Percentiles rank a stretch among this genome's conserved stretches.
phyloP scores from a whole-genome alignment of 2,797 vertebrate genomes.

The Falco columbarius region DNA sequence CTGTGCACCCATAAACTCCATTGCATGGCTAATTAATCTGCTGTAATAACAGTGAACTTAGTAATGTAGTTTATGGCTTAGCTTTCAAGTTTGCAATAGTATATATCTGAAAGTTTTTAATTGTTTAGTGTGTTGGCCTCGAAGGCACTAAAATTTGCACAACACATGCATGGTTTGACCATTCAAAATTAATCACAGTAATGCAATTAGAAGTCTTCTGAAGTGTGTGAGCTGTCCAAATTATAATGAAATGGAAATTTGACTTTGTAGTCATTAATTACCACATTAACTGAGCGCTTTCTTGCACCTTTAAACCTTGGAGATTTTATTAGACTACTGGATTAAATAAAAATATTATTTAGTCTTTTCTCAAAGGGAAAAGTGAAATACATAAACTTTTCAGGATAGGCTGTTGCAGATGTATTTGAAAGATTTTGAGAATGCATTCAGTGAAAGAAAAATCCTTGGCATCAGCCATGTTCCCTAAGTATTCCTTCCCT shows the following conservation, averaged over 20 bases:
- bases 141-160: neutral
- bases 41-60: neutral
- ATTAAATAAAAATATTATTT: conserved; percentile 4
- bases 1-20: neutral
- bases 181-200: neutral
- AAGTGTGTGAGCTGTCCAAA: conserved; percentile 3
- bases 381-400: neutral
- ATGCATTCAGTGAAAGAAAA: neutral
- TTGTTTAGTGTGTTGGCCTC: neutral
- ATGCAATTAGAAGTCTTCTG: conserved; percentile 5
- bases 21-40: neutral
- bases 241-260: neutral
- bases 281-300: neutral
- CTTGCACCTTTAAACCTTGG: neutral
- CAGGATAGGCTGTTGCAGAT: neutral
- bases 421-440: neutral
- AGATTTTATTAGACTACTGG: neutral
- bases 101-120: neutral
- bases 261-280: conserved; percentile 26
- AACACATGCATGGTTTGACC: neutral
- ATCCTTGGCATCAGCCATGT: neutral
- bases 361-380: neutral
- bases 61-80: neutral
- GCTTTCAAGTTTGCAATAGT: neutral
- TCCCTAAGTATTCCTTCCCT: neutral